Percentiles rank a stretch among this genome's conserved stretches.
These are phyloP conservation scores for Euzophera pinguis DNA, from an alignment of 2,888 invertebrate genomes.

Conservation along the genomic window DNA sequence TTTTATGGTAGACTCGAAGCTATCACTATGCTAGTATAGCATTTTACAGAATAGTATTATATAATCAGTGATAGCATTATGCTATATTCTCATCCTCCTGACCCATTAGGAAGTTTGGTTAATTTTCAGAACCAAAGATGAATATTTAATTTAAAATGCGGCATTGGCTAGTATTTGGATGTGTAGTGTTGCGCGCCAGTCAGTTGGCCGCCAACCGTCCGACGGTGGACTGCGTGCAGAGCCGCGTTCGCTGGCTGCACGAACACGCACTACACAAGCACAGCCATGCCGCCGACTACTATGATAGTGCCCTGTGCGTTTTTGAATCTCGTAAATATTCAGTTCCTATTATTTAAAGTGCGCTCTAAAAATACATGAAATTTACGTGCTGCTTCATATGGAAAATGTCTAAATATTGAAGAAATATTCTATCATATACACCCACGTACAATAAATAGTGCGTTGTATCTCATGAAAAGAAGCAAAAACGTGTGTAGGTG, in stretches of 20 bases:
- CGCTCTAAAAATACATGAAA: neutral
- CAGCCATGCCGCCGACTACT: conserved; percentile 75
- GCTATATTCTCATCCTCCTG: no score
- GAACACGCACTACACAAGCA: conserved; percentile 37
- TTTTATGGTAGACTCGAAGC: no score
- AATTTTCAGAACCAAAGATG: neutral
- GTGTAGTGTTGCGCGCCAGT: conserved; percentile 51
- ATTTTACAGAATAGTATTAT: no score
- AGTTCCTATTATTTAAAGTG: conserved; percentile 13
- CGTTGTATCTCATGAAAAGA: conserved; percentile 29
- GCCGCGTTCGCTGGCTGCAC: conserved; percentile 45
- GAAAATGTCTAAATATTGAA: conserved; percentile 3
- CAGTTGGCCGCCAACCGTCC: conserved; percentile 73
- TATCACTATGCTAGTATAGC: no score
- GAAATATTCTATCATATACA: conserved; percentile 2
- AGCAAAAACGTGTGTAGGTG: conserved; percentile 34
- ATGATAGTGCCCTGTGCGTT: conserved; percentile 77
- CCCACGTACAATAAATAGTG: conserved; percentile 15
- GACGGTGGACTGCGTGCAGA: conserved; percentile 64
- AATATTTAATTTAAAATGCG: conserved; percentile 56
- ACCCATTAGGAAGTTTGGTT: neutral
- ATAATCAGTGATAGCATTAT: no score
- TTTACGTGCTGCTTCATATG: neutral
- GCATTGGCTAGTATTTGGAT: conserved; percentile 68
- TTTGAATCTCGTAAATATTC: conserved; percentile 35